Evolutionary conservation across 35 echinoderm and acorn worm genomes (phyloP), one percentile per base, ranked within the genome.

Genomic region (Lytechinus pictus): DNA sequence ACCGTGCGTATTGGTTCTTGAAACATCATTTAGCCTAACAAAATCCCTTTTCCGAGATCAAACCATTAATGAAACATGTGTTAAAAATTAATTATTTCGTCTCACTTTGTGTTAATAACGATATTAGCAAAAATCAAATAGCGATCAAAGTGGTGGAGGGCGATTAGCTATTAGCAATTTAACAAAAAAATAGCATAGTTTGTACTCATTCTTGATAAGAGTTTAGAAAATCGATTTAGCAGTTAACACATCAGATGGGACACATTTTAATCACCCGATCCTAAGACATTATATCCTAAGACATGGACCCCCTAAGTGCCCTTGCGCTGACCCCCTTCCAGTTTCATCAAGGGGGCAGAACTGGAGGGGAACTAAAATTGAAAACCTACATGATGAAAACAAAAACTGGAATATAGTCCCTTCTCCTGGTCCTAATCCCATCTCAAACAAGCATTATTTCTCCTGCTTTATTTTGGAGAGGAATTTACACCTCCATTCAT

Each of bases 381-480:
- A 79, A 79, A 79, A 24, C 66, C 66, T 79, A 24, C 66, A 79
- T 24, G 66, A 79, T 44, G 88, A 10, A 90, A 54, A 90, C 29
- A 90, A 90, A 87, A 54, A 54, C 52, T 90, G 4, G 88, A 10
- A 33, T 90, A 33, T 90, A 88, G 11, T 8, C 88, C 88, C 52
- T 90, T 90, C 88, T 54, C 28, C 88, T 27, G 29, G 3, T 14
- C 52, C 28, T 90, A 90, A 90, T 90, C 88, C 88, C 88, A 90
- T 90, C 27, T 90, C 88, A 90, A 90, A 90, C 88, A 90, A 52
- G 88, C 88, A 54, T 79, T 79, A 79, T 79, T 79, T 79, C 66
- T 24, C 21, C 14, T 79, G 19, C 66, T 79, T 79, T 79, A 79
- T n/a, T 79, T 79, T 79, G 66, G 4, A 79, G 66, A 79, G 66